Percentiles rank a stretch among this genome's conserved stretches.
phyloP scores from a whole-genome alignment of 2,797 vertebrate species.

The Takifugu rubripes region DNA sequence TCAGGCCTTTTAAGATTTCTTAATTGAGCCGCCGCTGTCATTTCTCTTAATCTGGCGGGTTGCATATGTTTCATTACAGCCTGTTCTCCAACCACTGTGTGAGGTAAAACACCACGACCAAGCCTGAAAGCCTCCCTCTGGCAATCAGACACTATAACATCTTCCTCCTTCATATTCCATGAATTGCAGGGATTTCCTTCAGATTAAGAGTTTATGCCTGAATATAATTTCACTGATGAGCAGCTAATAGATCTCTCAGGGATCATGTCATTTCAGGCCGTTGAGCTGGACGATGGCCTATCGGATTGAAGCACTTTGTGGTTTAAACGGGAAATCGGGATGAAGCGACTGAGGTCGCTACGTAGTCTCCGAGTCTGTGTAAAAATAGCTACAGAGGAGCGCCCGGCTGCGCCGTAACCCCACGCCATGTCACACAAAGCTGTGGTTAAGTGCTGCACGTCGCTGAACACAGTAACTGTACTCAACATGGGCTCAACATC shows the following conservation, averaged over 20 bases:
- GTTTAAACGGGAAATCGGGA: slow-evolving; percentile 46
- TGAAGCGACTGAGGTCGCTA: slow-evolving; percentile 36
- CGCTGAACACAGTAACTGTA: slow-evolving; percentile 40
- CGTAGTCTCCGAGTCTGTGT: slow-evolving; percentile 14
- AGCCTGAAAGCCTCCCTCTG: no score
- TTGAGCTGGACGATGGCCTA: slow-evolving; percentile 13
- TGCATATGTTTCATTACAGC: slow-evolving; percentile 4
- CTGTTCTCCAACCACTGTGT: neutral
- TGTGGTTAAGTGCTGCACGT: slow-evolving; percentile 45
- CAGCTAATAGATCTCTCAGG: slow-evolving; percentile 50
- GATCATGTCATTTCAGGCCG: slow-evolving; percentile 33
- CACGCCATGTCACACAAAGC: slow-evolving; percentile 42
- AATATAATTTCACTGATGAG: slow-evolving; percentile 47
- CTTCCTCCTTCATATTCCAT: slow-evolving; percentile 12
- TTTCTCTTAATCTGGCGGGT: slow-evolving; percentile 43
- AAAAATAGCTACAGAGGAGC: slow-evolving; percentile 63
- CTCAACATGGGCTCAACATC: slow-evolving; percentile 26
- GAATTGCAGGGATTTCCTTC: slow-evolving; percentile 42
- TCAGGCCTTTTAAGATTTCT: slow-evolving; percentile 20
- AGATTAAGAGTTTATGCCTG: slow-evolving; percentile 57
- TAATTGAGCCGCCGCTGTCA: slow-evolving; percentile 40
- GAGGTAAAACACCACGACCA: neutral
- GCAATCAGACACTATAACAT: no score
- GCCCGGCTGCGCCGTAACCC: slow-evolving; percentile 37
- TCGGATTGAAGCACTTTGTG: slow-evolving; percentile 44